These are phyloP conservation scores for Chymomyza caudatula DNA, from an alignment of 2,888 invertebrate species.

Conservation along the genomic window DNA sequence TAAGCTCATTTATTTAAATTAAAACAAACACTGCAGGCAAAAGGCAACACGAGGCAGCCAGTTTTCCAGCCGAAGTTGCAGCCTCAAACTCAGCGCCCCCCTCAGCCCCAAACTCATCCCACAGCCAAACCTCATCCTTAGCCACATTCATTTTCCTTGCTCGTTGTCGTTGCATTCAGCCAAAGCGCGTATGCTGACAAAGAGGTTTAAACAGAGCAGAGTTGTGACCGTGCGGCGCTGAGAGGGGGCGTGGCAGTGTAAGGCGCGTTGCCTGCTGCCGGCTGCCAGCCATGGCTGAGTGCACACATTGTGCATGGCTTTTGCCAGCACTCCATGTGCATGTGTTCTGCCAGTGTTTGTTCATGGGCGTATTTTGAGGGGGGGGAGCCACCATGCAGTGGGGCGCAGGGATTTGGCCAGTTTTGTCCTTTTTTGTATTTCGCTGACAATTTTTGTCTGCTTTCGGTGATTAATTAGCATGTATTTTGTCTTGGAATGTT, in stretches of 20 bases:
- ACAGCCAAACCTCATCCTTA: background rate
- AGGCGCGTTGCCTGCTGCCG: slow-evolving; percentile 2
- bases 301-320: slow-evolving; percentile 43
- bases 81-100: background rate
- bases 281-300: slow-evolving; percentile 35
- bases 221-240: background rate
- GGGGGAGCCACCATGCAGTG: background rate
- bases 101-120: background rate
- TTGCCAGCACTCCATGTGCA: slow-evolving; percentile 7
- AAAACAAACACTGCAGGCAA: slow-evolving; percentile 73
- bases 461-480: background rate
- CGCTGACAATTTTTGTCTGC: slow-evolving; percentile 10
- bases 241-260: background rate
- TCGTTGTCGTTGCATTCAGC: background rate
- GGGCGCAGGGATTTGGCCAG: background rate
- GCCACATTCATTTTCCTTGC: background rate
- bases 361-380: slow-evolving; percentile 26
- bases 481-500: background rate
- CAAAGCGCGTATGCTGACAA: background rate
- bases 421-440: background rate
- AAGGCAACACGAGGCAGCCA: slow-evolving; percentile 38
- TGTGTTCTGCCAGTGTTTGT: background rate
- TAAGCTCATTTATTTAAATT: slow-evolving; percentile 76
- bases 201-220: background rate
- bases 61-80: background rate